Evolutionary conservation across 2,113 vertebrate species (phyloP).

Genomic region (Strix aluco): DNA sequence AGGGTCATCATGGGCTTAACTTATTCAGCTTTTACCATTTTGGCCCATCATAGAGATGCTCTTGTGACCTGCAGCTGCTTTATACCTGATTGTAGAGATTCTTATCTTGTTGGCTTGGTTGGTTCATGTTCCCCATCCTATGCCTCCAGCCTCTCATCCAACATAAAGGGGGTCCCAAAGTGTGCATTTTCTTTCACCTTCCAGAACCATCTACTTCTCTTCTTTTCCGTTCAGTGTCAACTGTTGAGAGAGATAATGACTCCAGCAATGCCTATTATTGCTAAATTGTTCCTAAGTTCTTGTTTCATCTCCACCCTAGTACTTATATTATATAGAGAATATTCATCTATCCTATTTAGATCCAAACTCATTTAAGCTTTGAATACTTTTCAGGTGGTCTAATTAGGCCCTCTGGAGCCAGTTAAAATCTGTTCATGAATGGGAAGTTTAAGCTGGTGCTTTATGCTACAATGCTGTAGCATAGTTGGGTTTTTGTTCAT

Average conservation of each 20-base stretch:
- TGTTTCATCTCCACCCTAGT: neutral
- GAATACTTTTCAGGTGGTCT: neutral
- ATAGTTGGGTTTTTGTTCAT: neutral
- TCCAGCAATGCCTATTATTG: neutral
- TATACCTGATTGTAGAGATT: neutral
- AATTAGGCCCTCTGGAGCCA: conserved; percentile 19
- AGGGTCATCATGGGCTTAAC: neutral
- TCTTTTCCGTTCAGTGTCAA: neutral
- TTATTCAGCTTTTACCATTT: neutral
- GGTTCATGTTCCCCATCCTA: neutral
- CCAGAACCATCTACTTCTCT: neutral
- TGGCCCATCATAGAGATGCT: neutral
- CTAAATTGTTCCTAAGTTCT: neutral
- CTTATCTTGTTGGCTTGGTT: neutral
- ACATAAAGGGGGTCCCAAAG: neutral
- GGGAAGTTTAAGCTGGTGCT: neutral
- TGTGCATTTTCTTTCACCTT: neutral
- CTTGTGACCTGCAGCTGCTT: neutral
- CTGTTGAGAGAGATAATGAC: neutral
- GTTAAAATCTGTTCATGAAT: neutral
- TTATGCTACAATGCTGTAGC: neutral
- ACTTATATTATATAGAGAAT: neutral
- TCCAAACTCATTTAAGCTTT: neutral
- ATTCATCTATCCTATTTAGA: neutral
- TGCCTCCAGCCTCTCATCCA: neutral